phyloP scores from a whole-genome alignment of 2,888 invertebrate species.

The Archaeoteleia sp. region DNA sequence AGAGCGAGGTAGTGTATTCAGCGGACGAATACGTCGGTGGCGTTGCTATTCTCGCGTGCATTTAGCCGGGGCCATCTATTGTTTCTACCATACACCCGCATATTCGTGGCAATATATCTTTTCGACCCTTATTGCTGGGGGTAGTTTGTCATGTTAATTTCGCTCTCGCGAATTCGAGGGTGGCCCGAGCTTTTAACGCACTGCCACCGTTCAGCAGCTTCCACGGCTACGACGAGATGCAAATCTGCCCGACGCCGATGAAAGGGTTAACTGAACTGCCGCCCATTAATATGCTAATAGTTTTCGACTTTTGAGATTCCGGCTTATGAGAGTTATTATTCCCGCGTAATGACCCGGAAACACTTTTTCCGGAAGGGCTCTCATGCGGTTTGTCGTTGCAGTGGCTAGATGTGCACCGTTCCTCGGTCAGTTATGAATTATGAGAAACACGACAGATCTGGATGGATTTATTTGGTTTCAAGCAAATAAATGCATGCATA shows the following conservation, averaged over 20 bases:
- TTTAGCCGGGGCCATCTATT: constrained; percentile 66
- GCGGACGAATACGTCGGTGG: constrained; percentile 19
- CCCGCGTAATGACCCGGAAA: constrained; percentile 74
- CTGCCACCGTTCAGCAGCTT: constrained; percentile 69
- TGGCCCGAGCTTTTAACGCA: constrained; percentile 74
- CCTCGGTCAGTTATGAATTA: not conserved
- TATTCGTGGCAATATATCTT: constrained; percentile 73
- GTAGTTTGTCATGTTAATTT: constrained; percentile 76
- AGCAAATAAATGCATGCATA: too few species aligned
- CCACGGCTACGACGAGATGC: constrained; percentile 66
- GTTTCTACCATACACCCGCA: constrained; percentile 74
- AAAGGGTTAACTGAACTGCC: constrained; percentile 75
- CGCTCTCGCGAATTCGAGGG: constrained; percentile 70
- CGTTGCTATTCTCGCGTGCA: constrained; percentile 43
- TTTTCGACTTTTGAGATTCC: constrained; percentile 74
- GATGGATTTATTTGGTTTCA: too few species aligned
- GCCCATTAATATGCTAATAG: constrained; percentile 76
- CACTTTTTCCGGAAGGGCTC: constrained; percentile 74
- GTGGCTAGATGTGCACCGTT: constrained; percentile 43
- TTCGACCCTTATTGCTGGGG: constrained; percentile 74
- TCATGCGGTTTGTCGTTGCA: constrained; percentile 59
- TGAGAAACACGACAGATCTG: too few species aligned
- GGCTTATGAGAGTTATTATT: constrained; percentile 74
- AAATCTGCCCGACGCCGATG: constrained; percentile 74
- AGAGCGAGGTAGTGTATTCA: constrained; percentile 31